Evolutionary conservation across 1,140 invertebrate genomes (phyloP).

Genomic region (Chironomus striatipennis): DNA sequence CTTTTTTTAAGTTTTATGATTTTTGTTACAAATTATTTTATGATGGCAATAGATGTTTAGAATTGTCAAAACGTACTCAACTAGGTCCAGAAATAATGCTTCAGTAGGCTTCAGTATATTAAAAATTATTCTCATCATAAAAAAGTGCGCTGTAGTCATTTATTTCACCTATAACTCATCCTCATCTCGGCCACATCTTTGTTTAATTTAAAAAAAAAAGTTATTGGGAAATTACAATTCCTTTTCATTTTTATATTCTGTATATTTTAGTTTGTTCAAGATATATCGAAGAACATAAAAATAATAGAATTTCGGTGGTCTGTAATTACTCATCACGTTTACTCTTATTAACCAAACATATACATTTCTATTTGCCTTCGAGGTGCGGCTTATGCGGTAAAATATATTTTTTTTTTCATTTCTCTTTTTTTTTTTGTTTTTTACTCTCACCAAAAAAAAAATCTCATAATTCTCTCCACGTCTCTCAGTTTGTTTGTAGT

Average conservation of each 20-base stretch:
- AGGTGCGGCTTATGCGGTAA: neutral
- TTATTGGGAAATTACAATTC: neutral
- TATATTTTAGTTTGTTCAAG: neutral
- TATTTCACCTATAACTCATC: too few species aligned
- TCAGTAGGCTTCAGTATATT: too few species aligned
- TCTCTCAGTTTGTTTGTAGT: neutral
- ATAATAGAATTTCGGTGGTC: constrained; percentile 13
- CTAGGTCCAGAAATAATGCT: too few species aligned
- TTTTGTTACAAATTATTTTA: too few species aligned
- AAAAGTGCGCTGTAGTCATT: too few species aligned
- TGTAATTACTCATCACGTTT: neutral
- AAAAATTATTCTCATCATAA: too few species aligned
- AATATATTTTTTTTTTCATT: neutral
- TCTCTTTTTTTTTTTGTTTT: neutral
- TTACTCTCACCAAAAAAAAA: neutral
- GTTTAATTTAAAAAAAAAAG: neutral
- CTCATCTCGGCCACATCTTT: too few species aligned
- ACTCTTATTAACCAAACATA: neutral
- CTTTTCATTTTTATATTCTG: neutral
- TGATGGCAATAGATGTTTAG: too few species aligned
- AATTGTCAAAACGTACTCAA: too few species aligned
- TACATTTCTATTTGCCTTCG: neutral
- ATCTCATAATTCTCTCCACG: neutral
- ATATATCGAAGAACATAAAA: neutral
- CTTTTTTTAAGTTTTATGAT: too few species aligned